Evolutionary conservation across 1,140 invertebrate genomes (phyloP), one percentile per base, ranked within the genome.

Genomic region (Frieseomelitta varia): DNA sequence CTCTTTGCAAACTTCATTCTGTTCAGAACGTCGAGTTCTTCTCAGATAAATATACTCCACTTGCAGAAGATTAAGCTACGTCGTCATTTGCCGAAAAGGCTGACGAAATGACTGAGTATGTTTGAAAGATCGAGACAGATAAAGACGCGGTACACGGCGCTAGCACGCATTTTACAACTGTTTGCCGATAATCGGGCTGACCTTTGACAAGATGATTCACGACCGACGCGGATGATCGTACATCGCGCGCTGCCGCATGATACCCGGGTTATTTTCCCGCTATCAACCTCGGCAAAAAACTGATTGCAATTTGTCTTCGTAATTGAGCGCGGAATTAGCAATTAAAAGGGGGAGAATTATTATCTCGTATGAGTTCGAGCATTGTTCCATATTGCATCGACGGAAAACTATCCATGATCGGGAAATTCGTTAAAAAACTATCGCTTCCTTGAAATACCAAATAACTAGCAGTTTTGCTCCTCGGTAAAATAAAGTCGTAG

Each of bases 191-290:
- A 83, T 67, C 73, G 65, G 15, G 24, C 24, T 58, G 74, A 77
- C 72, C 81, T 77, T 77, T 83, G n/a, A 14, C 56, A 34, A 58
- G 79, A 75, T 81, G 79, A 81, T 81, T 81, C 79, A 81, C 71
- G 79, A 61, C 15, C 51, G 68, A 11, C 24, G 65, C 34, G 79
- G n/a, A 71, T 80, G 79, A 69, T 79, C 79, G 67, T 34, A 27
- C 34, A 39, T 71, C 55, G 79, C 6, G 55, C 19, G 53, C 53
- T 27, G 27, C 8, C 39, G 4, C 53, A 56, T 39, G 61, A 12
- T 55, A 24, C 55, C 53, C 30, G 27, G 79, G 65, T 81, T 67
- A 67, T 51, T 75, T 81, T 75, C 30, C 79, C 27, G 58, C 61
- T 75, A 73, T 73, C 79, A 39, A 17, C 53, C 39, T 47, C 27